phyloP scores from a whole-genome alignment of 1,140 invertebrate species.

The Pissodes strobi region DNA sequence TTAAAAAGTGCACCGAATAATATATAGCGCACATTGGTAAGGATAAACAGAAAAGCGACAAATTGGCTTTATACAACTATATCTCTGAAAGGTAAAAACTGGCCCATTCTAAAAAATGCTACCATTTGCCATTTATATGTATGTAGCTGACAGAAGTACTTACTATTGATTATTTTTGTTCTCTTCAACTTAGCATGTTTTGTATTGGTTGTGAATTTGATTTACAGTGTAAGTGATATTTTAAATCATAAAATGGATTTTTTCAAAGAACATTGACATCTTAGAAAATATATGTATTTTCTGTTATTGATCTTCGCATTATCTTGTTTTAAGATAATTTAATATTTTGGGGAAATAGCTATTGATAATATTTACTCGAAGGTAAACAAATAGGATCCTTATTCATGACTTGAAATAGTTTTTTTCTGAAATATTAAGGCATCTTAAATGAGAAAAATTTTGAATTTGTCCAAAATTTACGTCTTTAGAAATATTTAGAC shows the following conservation, averaged over 20 bases:
- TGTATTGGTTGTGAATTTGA: slow-evolving; percentile 40
- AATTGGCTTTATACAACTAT: too few species aligned
- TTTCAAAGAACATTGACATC: slow-evolving; percentile 29
- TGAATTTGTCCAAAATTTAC: too few species aligned
- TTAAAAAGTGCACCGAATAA: too few species aligned
- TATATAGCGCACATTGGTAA: too few species aligned
- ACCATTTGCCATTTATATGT: slow-evolving; percentile 30
- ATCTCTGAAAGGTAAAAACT: too few species aligned
- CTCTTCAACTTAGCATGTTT: slow-evolving; percentile 33
- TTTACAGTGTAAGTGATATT: slow-evolving; percentile 30
- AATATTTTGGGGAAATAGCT: neutral
- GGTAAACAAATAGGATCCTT: too few species aligned
- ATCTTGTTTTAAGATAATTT: slow-evolving; percentile 15
- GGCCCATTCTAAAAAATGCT: slow-evolving; percentile 14
- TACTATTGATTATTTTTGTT: slow-evolving; percentile 23
- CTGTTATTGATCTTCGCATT: slow-evolving; percentile 1
- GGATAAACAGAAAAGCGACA: too few species aligned
- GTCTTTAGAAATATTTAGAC: neutral
- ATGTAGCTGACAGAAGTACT: slow-evolving; percentile 34
- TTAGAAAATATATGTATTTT: slow-evolving; percentile 19
- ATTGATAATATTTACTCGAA: too few species aligned
- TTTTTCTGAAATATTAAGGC: too few species aligned
- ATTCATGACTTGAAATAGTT: too few species aligned
- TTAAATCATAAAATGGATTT: slow-evolving; percentile 20
- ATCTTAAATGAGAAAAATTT: too few species aligned